Percentiles rank a stretch among this genome's conserved stretches.
Conservation (phyloP, 2,888 invertebrate species). For the Ornithoptera priamus region DNA sequence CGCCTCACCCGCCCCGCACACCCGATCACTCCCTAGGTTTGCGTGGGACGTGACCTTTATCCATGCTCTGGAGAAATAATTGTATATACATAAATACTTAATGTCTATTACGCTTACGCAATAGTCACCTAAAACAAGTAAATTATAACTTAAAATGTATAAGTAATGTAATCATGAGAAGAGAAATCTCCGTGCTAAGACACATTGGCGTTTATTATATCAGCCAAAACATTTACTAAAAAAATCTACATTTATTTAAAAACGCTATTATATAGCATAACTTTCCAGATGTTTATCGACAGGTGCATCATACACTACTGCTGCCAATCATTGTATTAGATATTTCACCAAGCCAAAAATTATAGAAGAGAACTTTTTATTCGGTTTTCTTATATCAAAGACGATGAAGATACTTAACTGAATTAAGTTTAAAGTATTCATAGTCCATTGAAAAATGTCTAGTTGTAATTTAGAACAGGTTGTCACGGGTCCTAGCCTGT, state of each 20-base stretch:
- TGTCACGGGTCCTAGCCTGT: background rate
- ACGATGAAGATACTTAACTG: no score
- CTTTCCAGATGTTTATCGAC: background rate
- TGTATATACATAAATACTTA: conserved; percentile 65
- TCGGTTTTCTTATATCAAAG: no score
- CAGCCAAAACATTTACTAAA: no score
- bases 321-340: no score
- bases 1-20: conserved; percentile 44
- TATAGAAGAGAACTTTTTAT: no score
- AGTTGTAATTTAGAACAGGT: background rate
- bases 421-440: no score
- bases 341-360: no score
- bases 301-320: background rate
- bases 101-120: conserved; percentile 59
- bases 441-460: no score
- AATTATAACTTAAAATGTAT: conserved; percentile 33
- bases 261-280: background rate
- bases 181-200: background rate
- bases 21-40: conserved; percentile 69
- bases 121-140: conserved; percentile 36
- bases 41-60: conserved; percentile 79
- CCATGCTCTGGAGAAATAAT: conserved; percentile 74
- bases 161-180: background rate
- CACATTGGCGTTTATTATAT: background rate
- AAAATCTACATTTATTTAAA: background rate